Evolutionary conservation across 1,140 invertebrate genomes (phyloP).

Genomic region (Cydia fagiglandana): DNA sequence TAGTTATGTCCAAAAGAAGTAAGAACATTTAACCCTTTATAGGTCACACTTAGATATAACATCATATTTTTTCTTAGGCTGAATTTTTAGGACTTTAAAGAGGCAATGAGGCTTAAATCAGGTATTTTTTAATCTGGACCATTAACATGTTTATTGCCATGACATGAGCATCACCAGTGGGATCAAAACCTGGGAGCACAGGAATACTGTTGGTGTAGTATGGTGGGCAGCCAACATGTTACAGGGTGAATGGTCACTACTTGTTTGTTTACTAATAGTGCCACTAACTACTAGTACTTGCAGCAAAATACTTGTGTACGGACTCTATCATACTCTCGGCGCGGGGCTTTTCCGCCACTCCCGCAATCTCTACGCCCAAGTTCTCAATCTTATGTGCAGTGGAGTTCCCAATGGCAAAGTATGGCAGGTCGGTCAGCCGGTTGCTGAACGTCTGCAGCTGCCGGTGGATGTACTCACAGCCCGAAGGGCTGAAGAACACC

Average conservation of each 20-base stretch:
- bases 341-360: slow-evolving; percentile 59
- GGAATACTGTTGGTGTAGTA: too few relatives aligned
- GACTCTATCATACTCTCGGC: slow-evolving; percentile 62
- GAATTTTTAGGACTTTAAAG: too few relatives aligned
- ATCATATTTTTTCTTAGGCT: too few relatives aligned
- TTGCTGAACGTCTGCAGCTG: slow-evolving; percentile 70
- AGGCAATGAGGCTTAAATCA: too few relatives aligned
- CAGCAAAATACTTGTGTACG: slow-evolving; percentile 54
- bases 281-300: slow-evolving; percentile 34
- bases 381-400: slow-evolving; percentile 72
- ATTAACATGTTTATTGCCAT: too few relatives aligned
- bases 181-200: too few relatives aligned
- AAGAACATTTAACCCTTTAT: too few relatives aligned
- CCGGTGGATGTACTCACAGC: slow-evolving; percentile 69
- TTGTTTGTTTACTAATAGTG: slow-evolving; percentile 33
- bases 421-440: slow-evolving; percentile 56
- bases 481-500: slow-evolving; percentile 80
- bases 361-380: slow-evolving; percentile 66
- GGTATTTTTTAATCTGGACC: too few relatives aligned
- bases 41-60: background rate
- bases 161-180: too few relatives aligned
- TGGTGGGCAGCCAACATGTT: too few relatives aligned
- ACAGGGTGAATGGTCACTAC: background rate
- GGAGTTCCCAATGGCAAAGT: slow-evolving; percentile 72
- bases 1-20: background rate